A percentile compares a stretch with the other conserved stretches of the same genome.
Conservation (phyloP, 2,888 invertebrate species). For the Sclerodermus sp. region DNA sequence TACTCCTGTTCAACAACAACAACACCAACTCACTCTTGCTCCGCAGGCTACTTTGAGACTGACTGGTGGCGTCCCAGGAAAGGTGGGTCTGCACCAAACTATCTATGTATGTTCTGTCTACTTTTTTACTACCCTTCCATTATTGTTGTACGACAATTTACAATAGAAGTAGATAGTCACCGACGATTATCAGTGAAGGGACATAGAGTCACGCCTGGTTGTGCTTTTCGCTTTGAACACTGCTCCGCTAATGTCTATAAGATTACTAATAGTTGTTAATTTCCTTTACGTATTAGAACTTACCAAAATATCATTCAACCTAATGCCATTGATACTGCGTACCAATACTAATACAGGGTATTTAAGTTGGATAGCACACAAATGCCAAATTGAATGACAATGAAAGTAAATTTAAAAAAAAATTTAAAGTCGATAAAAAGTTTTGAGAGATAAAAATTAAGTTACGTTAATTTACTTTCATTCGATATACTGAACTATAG, state of each 20-base stretch:
- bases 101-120: constrained; percentile 58
- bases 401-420: too few relatives aligned
- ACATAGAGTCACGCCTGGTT: constrained; percentile 26
- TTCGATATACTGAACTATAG: too few relatives aligned
- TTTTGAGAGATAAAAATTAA: too few relatives aligned
- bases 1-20: constrained; percentile 57
- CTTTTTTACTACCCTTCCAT: constrained; percentile 48
- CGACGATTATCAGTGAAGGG: constrained; percentile 11
- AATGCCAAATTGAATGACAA: too few relatives aligned
- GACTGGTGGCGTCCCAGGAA: constrained; percentile 97
- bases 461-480: too few relatives aligned
- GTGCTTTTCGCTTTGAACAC: constrained; percentile 17
- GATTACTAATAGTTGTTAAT: too few relatives aligned
- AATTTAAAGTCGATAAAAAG: too few relatives aligned
- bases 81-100: constrained; percentile 73
- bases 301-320: too few relatives aligned
- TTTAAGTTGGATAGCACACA: too few relatives aligned
- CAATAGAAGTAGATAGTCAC: constrained; percentile 33
- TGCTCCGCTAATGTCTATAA: constrained; percentile 9
- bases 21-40: constrained; percentile 61
- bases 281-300: too few relatives aligned
- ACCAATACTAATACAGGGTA: too few relatives aligned
- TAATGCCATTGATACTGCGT: too few relatives aligned
- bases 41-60: constrained; percentile 94
- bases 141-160: constrained; percentile 34